Evolutionary conservation across 2,888 invertebrate species (phyloP).

Genomic region (Hetaerina titia): DNA sequence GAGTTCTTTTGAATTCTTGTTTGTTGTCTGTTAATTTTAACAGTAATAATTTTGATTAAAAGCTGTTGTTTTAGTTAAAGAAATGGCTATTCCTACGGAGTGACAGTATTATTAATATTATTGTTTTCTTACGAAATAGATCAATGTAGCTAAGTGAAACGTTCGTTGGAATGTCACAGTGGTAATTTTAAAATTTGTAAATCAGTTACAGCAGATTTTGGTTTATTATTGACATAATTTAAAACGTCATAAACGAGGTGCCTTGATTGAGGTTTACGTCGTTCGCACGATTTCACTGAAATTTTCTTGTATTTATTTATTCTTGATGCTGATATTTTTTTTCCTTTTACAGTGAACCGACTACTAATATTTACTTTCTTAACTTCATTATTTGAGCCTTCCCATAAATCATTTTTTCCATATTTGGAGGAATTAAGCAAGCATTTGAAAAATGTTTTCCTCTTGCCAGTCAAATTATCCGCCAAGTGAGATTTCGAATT

Average conservation of each 20-base stretch:
- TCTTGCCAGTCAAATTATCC: too few relatives aligned
- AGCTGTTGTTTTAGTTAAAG: constrained; percentile 30
- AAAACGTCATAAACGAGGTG: not conserved
- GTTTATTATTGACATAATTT: not conserved
- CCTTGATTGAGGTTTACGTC: constrained; percentile 15
- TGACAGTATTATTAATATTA: constrained; percentile 66
- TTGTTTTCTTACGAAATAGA: constrained; percentile 29
- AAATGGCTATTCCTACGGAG: constrained; percentile 50
- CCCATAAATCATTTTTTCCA: not conserved
- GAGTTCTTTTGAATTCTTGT: constrained; percentile 22
- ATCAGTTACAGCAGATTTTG: not conserved
- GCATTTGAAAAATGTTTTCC: too few relatives aligned
- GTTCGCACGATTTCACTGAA: not conserved
- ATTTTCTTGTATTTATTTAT: not conserved
- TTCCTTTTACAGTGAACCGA: not conserved
- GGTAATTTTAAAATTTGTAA: not conserved
- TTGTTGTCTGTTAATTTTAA: constrained; percentile 23
- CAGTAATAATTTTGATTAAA: not conserved
- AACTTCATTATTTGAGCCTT: not conserved
- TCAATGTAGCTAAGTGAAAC: constrained; percentile 27
- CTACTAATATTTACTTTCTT: not conserved
- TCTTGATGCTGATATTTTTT: not conserved
- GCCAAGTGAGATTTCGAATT: too few relatives aligned
- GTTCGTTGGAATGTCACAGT: constrained; percentile 41
- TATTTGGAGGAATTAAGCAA: not conserved